These are phyloP conservation scores for Catotricha subobsoleta DNA, from an alignment of 2,888 invertebrate genomes.

Conservation along the genomic window DNA sequence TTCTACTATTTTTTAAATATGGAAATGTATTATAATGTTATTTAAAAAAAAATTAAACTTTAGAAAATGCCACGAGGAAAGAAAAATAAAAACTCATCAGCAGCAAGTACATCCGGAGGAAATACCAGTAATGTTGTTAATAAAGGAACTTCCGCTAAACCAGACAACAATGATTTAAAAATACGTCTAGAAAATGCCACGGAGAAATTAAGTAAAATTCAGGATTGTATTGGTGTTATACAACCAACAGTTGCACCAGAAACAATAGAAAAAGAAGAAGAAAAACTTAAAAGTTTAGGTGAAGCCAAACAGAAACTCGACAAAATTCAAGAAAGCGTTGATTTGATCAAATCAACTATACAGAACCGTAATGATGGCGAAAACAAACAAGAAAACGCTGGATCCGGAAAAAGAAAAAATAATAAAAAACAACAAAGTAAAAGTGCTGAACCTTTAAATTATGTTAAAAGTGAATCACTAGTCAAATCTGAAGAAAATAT, in stretches of 20 bases:
- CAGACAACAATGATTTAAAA: neutral
- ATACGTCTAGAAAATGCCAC: neutral
- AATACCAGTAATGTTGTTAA: neutral
- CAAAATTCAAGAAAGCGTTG: neutral
- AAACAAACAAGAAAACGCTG: neutral
- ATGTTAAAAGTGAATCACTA: neutral
- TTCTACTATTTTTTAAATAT: too few relatives aligned
- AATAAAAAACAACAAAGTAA: neutral
- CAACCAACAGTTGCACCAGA: too few relatives aligned
- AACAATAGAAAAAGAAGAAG: neutral
- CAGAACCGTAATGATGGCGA: too few relatives aligned
- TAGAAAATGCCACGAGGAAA: conserved; percentile 5
- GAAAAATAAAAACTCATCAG: conserved; percentile 1
- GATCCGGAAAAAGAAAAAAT: neutral
- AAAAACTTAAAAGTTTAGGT: neutral
- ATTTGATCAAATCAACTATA: conserved; percentile 2
- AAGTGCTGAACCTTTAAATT: neutral
- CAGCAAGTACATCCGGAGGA: neutral
- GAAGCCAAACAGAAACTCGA: conserved; percentile 2
- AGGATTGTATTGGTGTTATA: neutral
- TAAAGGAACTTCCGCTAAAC: neutral
- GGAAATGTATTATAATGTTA: too few relatives aligned
- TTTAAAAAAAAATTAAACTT: too few relatives aligned
- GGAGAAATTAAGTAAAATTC: neutral
- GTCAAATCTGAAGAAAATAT: neutral